phyloP scores from a whole-genome alignment of 2,888 invertebrate genomes.

The Dasypogon diadema region DNA sequence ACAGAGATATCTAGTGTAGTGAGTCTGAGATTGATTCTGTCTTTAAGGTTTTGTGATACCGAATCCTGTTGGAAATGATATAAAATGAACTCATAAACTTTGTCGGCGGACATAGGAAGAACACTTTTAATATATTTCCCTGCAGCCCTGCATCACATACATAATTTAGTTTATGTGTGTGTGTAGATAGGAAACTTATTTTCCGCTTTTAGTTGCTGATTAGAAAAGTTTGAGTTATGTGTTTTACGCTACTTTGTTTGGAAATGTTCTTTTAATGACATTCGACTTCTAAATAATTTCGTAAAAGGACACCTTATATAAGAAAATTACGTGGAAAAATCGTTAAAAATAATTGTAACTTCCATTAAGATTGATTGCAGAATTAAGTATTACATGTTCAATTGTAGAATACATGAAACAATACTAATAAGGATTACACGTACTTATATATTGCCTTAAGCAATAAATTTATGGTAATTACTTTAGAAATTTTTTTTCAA shows the following conservation, averaged over 20 bases:
- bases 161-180: neutral
- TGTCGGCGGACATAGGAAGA: neutral
- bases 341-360: too few species aligned
- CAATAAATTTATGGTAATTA: too few species aligned
- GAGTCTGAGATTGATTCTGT: neutral
- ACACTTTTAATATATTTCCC: neutral
- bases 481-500: too few species aligned
- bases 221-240: neutral
- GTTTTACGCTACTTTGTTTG: neutral
- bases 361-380: too few species aligned
- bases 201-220: neutral
- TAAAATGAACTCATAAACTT: neutral
- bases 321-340: too few species aligned
- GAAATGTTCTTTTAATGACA: too few species aligned
- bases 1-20: neutral
- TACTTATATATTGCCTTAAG: too few species aligned
- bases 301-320: too few species aligned
- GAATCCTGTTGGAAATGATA: neutral
- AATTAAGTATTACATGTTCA: too few species aligned
- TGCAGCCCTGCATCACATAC: neutral
- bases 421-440: too few species aligned
- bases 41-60: neutral
- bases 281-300: too few species aligned
- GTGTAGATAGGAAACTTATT: neutral
- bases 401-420: too few species aligned